A percentile compares a stretch with the other conserved stretches of the same genome.
Conservation (phyloP, 64 coral and sea anemone species). For the Actinia tenebrosa region DNA sequence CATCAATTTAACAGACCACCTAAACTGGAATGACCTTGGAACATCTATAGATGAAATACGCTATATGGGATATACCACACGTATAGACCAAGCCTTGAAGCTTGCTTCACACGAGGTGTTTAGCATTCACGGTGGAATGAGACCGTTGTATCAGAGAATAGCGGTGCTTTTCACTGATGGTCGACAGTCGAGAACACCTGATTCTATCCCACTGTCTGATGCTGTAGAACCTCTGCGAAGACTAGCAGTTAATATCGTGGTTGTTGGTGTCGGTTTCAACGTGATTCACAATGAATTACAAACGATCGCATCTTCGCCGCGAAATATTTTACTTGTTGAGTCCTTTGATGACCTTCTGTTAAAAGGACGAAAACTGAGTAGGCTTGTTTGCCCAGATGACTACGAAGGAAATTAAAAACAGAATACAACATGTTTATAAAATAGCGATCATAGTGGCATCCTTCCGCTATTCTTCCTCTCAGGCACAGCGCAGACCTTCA, state of each 20-base stretch:
- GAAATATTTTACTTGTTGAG: neutral
- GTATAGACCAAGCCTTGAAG: conserved; percentile 14
- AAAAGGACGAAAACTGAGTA: neutral
- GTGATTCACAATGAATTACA: no score
- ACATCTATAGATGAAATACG: conserved; percentile 1
- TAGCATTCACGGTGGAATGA: neutral
- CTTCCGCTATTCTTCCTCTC: neutral
- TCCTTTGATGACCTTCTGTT: neutral
- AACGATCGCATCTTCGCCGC: no score
- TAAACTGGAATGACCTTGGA: conserved; percentile 18
- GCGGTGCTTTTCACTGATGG: neutral
- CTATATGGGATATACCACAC: neutral
- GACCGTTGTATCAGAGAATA: neutral
- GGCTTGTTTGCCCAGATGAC: neutral
- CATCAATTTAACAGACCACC: neutral
- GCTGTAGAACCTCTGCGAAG: neutral
- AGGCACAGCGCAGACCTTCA: no score
- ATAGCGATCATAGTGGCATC: neutral
- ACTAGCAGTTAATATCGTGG: neutral
- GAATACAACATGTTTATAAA: neutral
- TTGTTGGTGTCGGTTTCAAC: neutral
- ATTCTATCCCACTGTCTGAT: neutral
- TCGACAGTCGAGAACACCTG: neutral
- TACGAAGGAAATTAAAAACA: neutral
- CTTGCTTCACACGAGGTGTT: conserved; percentile 1